Conservation (phyloP, 2,113 vertebrate species). For the Reinhardtius hippoglossoides region DNA sequence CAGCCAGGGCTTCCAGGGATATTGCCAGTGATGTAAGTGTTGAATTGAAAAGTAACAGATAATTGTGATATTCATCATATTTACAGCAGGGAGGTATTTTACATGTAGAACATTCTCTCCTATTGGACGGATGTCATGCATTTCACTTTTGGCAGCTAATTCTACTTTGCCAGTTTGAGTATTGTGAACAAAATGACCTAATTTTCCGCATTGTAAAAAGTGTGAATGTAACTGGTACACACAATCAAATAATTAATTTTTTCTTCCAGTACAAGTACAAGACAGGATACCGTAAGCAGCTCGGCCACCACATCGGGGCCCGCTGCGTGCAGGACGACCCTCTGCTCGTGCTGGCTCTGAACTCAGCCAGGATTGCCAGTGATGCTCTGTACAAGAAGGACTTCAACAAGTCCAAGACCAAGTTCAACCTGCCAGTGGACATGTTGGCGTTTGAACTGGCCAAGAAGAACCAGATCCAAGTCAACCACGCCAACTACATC, state of each 20-base stretch:
- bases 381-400: constrained; percentile 90
- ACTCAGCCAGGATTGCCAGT: constrained; percentile 89
- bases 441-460: constrained; percentile 87
- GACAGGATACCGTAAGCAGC: constrained; percentile 86
- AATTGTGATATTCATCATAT: too few relatives aligned
- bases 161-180: too few relatives aligned
- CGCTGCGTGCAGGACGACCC: constrained; percentile 85
- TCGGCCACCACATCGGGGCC: constrained; percentile 89
- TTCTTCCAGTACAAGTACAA: constrained; percentile 80
- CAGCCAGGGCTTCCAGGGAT: constrained; percentile 87
- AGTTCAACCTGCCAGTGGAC: constrained; percentile 86
- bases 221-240: neutral
- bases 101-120: neutral
- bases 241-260: neutral
- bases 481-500: constrained; percentile 88
- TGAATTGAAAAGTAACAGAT: neutral
- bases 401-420: constrained; percentile 89
- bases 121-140: too few relatives aligned
- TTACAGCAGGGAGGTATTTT: neutral
- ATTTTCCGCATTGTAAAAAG: too few relatives aligned
- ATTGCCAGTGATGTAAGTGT: constrained; percentile 88
- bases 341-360: constrained; percentile 86
- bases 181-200: too few relatives aligned
- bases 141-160: too few relatives aligned
- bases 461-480: constrained; percentile 88